These are phyloP conservation scores for Ochlodes sylvanus DNA, from an alignment of 2,888 invertebrate genomes.

Conservation along the genomic window DNA sequence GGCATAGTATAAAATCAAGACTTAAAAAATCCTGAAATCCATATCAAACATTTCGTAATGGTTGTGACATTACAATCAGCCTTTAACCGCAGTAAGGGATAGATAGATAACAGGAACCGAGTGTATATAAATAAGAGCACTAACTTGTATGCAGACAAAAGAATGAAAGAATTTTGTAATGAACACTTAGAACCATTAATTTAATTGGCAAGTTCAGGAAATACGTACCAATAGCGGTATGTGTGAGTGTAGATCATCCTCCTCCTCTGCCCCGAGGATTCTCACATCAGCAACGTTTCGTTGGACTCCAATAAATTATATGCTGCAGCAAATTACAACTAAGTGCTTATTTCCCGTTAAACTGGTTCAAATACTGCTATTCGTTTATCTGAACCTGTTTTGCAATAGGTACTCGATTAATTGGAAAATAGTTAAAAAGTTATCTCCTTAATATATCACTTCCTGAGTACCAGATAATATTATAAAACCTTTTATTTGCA, in stretches of 20 bases:
- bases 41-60: no score
- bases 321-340: slow-evolving; percentile 22
- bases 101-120: no score
- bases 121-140: no score
- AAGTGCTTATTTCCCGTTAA: slow-evolving; percentile 26
- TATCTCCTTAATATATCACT: slow-evolving; percentile 11
- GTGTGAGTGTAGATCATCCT: slow-evolving; percentile 9
- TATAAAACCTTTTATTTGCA: slow-evolving; percentile 3
- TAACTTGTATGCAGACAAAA: no score
- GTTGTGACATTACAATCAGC: no score
- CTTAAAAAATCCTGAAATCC: no score
- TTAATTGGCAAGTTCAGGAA: slow-evolving; percentile 14
- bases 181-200: not conserved
- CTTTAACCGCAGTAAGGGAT: no score
- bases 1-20: no score
- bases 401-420: slow-evolving; percentile 24
- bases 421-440: slow-evolving; percentile 26
- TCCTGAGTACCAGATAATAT: slow-evolving; percentile 7
- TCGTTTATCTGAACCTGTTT: slow-evolving; percentile 22
- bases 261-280: slow-evolving; percentile 4
- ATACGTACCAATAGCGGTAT: slow-evolving; percentile 4
- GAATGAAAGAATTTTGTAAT: not conserved
- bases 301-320: slow-evolving; percentile 30
- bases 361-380: slow-evolving; percentile 37
- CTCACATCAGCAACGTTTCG: slow-evolving; percentile 10